Base-by-base conservation (phyloP, 2,797 vertebrate genomes). In the Poeciliopsis gracilis region DNA sequence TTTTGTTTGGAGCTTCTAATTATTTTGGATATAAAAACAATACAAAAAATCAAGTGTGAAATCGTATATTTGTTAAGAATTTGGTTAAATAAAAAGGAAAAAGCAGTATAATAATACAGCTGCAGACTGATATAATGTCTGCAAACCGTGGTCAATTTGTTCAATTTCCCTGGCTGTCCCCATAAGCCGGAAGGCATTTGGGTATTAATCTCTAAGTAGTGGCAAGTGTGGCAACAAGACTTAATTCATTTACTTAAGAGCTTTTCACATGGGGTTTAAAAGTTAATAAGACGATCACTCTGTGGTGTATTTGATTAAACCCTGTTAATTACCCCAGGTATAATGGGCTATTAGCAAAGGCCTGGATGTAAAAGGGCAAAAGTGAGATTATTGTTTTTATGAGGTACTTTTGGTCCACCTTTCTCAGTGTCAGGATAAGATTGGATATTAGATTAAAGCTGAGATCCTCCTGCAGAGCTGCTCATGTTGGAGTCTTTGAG, bases 221-320 rank as follows among this genome's bases (percentile, higher is more conserved):
- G 90, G 90, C 89, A 90, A 84, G 86, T 88, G 90, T 92, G 87
- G 91, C 92, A 93, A 90, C 90, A 91, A 91, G 84, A 83, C 91
- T 93, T 94, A 94, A 94, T 94, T 94, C 90, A 94, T 94, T 94
- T 93, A 93, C 91, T 92, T 93, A 93, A 94, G 92, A 94, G 93
- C 92, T 95, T 94, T 94, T 92, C 93, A 94, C 91, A 49, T 88
- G 93, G 93, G 93, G 92, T 93, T 95, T 94, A 93, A 93, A 93
- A 93, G 93, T 94, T 95, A 94, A 95, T 95, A 94, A 93, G 91
- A 94, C 89, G 77, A 93, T 92, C 90, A 89, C 89, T 93, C 92
- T 82, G 49, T 87, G 88, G 89, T 94, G 92, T 94, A 92, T 94
- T 95, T 93, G 92, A 95, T 95, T 95, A 94, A 95, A 94, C 86